Conservation (phyloP, 1,140 invertebrate genomes). For the Eumaeus atala region DNA sequence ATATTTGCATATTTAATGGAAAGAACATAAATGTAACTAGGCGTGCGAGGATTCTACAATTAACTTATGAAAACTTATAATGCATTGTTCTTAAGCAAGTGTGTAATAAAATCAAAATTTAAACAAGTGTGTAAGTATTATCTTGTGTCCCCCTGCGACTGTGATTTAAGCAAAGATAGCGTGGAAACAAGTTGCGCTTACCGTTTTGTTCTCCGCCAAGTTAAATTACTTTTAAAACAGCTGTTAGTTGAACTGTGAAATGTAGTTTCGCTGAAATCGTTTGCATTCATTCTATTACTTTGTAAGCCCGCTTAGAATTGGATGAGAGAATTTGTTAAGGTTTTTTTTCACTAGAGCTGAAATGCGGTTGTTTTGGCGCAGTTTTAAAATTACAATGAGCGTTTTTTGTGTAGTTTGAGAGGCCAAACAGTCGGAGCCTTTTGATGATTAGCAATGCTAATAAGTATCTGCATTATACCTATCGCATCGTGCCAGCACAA, state of each 20-base stretch:
- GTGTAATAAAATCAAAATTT: too few relatives aligned
- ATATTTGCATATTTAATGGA: too few relatives aligned
- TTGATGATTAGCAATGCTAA: too few relatives aligned
- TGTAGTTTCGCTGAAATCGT: conserved; percentile 13
- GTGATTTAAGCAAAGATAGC: conserved; percentile 17
- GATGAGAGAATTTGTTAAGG: conserved; percentile 4
- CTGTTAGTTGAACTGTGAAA: conserved; percentile 16
- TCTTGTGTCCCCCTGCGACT: conserved; percentile 2
- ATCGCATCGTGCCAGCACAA: too few relatives aligned
- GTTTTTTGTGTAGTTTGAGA: too few relatives aligned
- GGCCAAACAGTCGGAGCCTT: too few relatives aligned
- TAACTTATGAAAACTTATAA: too few relatives aligned
- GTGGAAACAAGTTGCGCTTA: conserved; percentile 9
- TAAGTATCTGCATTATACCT: too few relatives aligned
- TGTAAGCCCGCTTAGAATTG: conserved; percentile 4
- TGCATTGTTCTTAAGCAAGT: too few relatives aligned
- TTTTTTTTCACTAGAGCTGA: neutral
- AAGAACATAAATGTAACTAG: too few relatives aligned
- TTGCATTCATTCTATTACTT: conserved; percentile 16
- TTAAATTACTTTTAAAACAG: conserved; percentile 21
- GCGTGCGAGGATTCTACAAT: too few relatives aligned
- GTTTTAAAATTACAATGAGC: too few relatives aligned
- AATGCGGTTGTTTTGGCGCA: conserved; percentile 2
- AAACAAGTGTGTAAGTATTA: conserved; percentile 9
- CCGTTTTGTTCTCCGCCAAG: conserved; percentile 9